phyloP scores from a whole-genome alignment of 2,888 invertebrate species.

The Cephus spinipes region DNA sequence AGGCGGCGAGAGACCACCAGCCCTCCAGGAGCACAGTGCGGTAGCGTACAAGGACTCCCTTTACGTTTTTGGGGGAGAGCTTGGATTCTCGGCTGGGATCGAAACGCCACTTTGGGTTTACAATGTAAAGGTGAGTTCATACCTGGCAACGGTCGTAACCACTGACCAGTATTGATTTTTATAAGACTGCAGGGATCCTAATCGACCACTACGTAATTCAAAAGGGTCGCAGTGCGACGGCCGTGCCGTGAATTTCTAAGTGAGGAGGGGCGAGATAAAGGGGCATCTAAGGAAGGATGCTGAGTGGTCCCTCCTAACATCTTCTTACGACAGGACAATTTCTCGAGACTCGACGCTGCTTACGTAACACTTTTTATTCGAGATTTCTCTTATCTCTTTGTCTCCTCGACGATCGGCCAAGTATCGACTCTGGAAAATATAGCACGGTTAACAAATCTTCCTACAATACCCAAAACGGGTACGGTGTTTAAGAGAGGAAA shows the following conservation, averaged over 20 bases:
- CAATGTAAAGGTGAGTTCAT: conserved; percentile 74
- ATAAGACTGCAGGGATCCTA: background rate
- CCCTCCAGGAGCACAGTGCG: conserved; percentile 87
- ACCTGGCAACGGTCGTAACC: background rate
- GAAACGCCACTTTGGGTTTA: conserved; percentile 90
- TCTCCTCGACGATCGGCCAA: too few species aligned
- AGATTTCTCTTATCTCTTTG: too few species aligned
- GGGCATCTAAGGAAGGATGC: too few species aligned
- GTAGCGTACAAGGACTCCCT: conserved; percentile 81
- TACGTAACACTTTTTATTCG: too few species aligned
- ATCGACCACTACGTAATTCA: background rate
- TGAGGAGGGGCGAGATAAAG: too few species aligned
- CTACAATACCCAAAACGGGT: too few species aligned
- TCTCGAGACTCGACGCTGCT: too few species aligned
- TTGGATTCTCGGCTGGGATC: conserved; percentile 80
- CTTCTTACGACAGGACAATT: too few species aligned
- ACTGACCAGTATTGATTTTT: background rate
- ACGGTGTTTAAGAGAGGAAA: too few species aligned
- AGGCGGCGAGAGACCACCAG: conserved; percentile 79
- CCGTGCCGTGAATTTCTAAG: background rate
- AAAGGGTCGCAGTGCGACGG: background rate
- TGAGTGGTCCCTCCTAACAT: too few species aligned
- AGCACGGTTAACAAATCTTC: too few species aligned
- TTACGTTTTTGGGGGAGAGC: conserved; percentile 90
- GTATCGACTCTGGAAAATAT: too few species aligned